Conservation (phyloP, 2,113 vertebrate genomes). For the Mixornis gularis region DNA sequence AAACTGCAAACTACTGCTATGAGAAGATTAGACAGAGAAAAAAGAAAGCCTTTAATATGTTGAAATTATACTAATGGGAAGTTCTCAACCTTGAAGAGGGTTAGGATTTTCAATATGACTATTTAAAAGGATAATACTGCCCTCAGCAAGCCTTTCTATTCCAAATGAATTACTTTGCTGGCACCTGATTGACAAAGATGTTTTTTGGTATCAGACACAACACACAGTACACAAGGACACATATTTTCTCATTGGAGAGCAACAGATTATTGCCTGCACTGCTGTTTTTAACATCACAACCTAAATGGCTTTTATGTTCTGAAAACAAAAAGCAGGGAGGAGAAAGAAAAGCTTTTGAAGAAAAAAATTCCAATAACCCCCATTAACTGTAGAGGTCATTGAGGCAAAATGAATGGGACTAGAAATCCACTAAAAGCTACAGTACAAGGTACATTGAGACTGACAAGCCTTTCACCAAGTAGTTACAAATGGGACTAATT, state of each 20-base stretch:
- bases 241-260: slow-evolving; percentile 45
- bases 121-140: slow-evolving; percentile 24
- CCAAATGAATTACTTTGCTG: slow-evolving; percentile 10
- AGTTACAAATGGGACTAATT: slow-evolving; percentile 79
- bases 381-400: slow-evolving; percentile 72
- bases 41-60: not conserved
- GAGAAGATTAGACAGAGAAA: not conserved
- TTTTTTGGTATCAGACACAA: slow-evolving; percentile 31
- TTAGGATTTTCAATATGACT: slow-evolving; percentile 1
- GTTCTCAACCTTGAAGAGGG: not conserved
- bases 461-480: slow-evolving; percentile 73
- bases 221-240: not conserved
- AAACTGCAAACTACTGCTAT: not conserved
- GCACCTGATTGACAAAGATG: not conserved
- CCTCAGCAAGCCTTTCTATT: not conserved
- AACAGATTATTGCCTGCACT: slow-evolving; percentile 39
- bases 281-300: slow-evolving; percentile 69
- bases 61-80: slow-evolving; percentile 12
- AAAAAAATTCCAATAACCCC: slow-evolving; percentile 64
- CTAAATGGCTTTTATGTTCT: slow-evolving; percentile 69
- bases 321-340: slow-evolving; percentile 46
- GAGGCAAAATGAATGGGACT: slow-evolving; percentile 70
- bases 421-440: slow-evolving; percentile 75
- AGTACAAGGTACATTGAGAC: slow-evolving; percentile 58
- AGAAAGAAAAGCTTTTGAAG: slow-evolving; percentile 61